Base-by-base conservation (phyloP, 2,797 vertebrate species). In the Aulostomus chinensis region DNA sequence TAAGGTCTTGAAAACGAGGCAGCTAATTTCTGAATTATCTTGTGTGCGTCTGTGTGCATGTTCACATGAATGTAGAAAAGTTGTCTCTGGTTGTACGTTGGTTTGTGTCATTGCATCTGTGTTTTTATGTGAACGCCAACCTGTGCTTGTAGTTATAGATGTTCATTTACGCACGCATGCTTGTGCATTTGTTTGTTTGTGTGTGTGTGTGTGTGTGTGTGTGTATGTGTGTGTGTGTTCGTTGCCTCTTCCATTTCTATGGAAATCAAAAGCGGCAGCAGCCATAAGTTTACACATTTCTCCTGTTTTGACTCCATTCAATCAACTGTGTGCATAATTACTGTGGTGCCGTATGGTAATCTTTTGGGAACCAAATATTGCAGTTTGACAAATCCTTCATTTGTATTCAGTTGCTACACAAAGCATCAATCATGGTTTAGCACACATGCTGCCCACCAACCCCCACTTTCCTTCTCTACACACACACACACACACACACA, bases 371-470 rank as follows among this genome's bases (percentile, higher is more conserved):
- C 88, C 87, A 89, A 91, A 89, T 90, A 90, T 90, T 90, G 86
- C 87, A 74, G 81, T 92, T 91, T 89, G 88, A 92, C 90, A 92
- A 91, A 92, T 91, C 88, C 86, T 87, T 90, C 88, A 91, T 92
- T 91, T 92, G 90, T 89, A 91, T 92, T 91, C 90, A 86, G 84
- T 80, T 36, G 58, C 88, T 82, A 87, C 84, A 91, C 88, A 91
- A 92, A 91, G 86, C 88, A 90, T 91, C 88, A 88, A 88, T 91
- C 83, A 81, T 84, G 81, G 80, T 88, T 89, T 86, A 83, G 81
- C 84, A 80, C 73, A 83, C 85, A 74, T 54, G 58, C 78, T 78
- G 66, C 74, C 77, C 80, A 73, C 68, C 65, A 46, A 58, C 66
- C 70, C 56, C 50, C 48, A 52, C 65, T 39, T 61, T 58, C 50